A percentile compares a stretch with the other conserved stretches of the same genome.
phyloP scores from a whole-genome alignment of 2,888 invertebrate species.

The Dasypolia templi region DNA sequence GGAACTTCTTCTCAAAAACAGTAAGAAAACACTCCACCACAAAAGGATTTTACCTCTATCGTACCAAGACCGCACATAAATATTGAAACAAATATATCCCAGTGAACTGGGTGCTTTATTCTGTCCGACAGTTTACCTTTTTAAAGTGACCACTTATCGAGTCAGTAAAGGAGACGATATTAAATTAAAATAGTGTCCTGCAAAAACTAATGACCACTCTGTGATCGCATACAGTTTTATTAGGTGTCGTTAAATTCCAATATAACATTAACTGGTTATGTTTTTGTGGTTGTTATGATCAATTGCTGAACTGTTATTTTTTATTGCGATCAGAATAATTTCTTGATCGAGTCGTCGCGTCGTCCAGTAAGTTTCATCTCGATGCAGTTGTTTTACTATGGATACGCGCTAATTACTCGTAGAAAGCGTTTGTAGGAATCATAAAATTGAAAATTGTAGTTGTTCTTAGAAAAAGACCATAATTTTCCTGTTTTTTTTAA shows the following conservation, averaged over 20 bases:
- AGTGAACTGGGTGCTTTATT: slow-evolving; percentile 53
- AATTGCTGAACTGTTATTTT: slow-evolving; percentile 42
- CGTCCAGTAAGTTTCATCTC: background rate
- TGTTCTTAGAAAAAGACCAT: background rate
- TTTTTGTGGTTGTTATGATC: slow-evolving; percentile 60
- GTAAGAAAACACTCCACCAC: slow-evolving; percentile 36
- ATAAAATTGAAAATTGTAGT: background rate
- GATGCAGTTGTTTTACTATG: background rate
- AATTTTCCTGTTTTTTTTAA: too few relatives aligned
- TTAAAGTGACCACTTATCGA: slow-evolving; percentile 57
- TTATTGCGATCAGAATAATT: slow-evolving; percentile 29
- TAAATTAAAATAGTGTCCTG: slow-evolving; percentile 55
- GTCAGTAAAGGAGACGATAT: slow-evolving; percentile 46
- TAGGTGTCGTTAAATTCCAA: slow-evolving; percentile 64
- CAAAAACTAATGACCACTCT: slow-evolving; percentile 54
- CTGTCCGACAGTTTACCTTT: slow-evolving; percentile 53
- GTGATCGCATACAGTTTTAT: slow-evolving; percentile 55
- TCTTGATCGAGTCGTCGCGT: slow-evolving; percentile 1
- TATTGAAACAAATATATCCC: slow-evolving; percentile 46
- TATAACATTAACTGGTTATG: slow-evolving; percentile 45
- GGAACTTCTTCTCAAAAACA: slow-evolving; percentile 31
- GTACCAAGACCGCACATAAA: slow-evolving; percentile 27
- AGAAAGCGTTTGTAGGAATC: background rate
- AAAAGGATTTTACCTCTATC: slow-evolving; percentile 51
- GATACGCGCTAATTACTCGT: background rate